Evolutionary conservation across 35 echinoderm and acorn worm species (phyloP), one percentile per base, ranked within the genome.

Genomic region (Apostichopus japonicus): DNA sequence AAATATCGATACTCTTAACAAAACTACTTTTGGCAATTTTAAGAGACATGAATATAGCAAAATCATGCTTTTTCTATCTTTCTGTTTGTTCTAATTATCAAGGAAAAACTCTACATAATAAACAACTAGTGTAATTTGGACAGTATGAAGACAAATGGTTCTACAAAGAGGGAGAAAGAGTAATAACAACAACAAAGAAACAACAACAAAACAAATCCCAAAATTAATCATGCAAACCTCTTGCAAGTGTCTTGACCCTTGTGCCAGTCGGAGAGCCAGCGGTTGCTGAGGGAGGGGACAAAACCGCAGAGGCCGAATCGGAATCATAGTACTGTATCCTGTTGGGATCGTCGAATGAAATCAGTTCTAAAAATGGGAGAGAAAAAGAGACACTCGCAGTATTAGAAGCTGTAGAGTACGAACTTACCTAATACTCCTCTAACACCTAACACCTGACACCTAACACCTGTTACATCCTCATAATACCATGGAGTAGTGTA

Each of bases 291-390:
- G 78, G 5, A 80, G 24, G n/a, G 5, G 23, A 10, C 14, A 53
- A 8, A 53, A 53, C 23, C 5, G 78, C 6, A 80, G 78, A 25
- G 5, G 25, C 24, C 33, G 78, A 25, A 53, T 80, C 78, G 8
- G 78, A 78, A 7, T 17, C 75, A n/a, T 56, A 92, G 55, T 80
- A 80, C 53, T 55, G 56, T 79, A 78, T 56, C 72, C 79, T 58
- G 5, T 8, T 23, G 10, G 13, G 61, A 16, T 90, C 87, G 33
- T 90, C 87, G 24, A 90, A 90, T 11, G 71, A 90, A 23, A 90
- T 73, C 55, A 90, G 59, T 61, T 90, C 87, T 90, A 23, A 67
- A 75, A 44, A 44, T 15, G 14, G 78, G 15, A 80, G 33, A 8
- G 15, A 53, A 44, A 44, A 44, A 80, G 25, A 80, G 33, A 44